Evolutionary conservation across 2,888 invertebrate genomes (phyloP).

Genomic region (Iphiclides podalirius): DNA sequence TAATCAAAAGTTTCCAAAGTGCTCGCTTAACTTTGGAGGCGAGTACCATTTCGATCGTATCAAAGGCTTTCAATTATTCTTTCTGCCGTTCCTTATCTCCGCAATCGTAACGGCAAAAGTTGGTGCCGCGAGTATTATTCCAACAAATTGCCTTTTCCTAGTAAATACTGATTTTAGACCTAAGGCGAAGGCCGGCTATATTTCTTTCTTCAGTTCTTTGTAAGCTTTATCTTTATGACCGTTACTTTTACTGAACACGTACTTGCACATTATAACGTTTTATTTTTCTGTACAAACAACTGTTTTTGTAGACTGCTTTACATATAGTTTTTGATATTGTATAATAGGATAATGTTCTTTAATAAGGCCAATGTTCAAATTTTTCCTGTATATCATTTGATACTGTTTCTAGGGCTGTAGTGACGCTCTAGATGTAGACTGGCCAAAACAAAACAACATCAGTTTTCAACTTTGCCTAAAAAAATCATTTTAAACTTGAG

Average conservation of each 20-base stretch:
- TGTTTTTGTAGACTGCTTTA: no score
- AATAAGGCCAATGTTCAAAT: no score
- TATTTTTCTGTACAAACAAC: background rate
- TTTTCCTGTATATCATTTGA: no score
- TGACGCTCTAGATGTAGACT: no score
- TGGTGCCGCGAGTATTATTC: slow-evolving; percentile 1
- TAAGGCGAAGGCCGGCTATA: background rate
- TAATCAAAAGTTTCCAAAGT: slow-evolving; percentile 18
- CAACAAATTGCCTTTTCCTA: slow-evolving; percentile 3
- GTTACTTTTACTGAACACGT: background rate
- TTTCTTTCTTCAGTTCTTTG: background rate
- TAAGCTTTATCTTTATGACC: background rate
- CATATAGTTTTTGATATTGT: no score
- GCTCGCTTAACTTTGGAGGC: slow-evolving; percentile 7
- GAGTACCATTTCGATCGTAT: slow-evolving; percentile 1
- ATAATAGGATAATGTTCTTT: background rate
- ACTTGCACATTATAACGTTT: background rate
- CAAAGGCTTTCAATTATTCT: slow-evolving; percentile 10
- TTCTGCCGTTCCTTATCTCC: slow-evolving; percentile 6
- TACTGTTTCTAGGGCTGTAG: no score
- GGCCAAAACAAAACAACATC: no score
- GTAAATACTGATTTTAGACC: background rate
- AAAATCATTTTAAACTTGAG: no score
- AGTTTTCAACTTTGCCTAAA: no score
- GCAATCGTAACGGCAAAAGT: slow-evolving; percentile 9